A percentile compares a stretch with the other conserved stretches of the same genome.
Evolutionary conservation across 2,797 vertebrate species (phyloP).

Genomic region (Chiroxiphia lanceolata): DNA sequence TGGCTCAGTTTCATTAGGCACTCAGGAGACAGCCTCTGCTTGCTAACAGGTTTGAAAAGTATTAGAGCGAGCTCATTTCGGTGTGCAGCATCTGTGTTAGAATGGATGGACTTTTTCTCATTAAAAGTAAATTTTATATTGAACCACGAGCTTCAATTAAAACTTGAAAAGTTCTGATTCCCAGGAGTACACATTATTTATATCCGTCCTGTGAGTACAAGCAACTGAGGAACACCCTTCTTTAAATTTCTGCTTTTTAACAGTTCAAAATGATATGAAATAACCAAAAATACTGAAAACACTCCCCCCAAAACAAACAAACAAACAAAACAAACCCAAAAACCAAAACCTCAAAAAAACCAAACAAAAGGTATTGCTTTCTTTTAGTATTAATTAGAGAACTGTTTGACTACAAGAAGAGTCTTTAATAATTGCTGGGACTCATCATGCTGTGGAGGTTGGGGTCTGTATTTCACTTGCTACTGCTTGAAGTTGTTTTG

Average conservation of each 20-base stretch:
- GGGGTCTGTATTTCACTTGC: background rate
- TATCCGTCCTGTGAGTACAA: background rate
- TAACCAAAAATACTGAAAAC: background rate
- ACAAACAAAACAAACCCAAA: no score
- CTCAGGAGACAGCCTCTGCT: background rate
- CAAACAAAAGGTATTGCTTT: background rate
- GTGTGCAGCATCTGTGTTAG: background rate
- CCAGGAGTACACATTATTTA: background rate
- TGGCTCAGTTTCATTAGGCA: background rate
- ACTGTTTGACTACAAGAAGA: background rate
- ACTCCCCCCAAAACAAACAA: no score
- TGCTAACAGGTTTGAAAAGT: background rate
- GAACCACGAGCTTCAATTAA: background rate
- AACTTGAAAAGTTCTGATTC: background rate
- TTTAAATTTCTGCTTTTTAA: background rate
- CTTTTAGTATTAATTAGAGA: background rate
- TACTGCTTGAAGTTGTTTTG: slow-evolving; percentile 51
- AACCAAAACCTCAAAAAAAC: background rate
- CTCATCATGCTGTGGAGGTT: background rate
- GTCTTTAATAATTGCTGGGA: background rate
- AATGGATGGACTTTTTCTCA: background rate
- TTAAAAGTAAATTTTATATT: background rate
- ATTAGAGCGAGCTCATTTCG: background rate
- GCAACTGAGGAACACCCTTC: background rate
- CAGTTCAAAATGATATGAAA: background rate